phyloP scores from a whole-genome alignment of 2,888 invertebrate species.

The Shargacucullia verbasci region DNA sequence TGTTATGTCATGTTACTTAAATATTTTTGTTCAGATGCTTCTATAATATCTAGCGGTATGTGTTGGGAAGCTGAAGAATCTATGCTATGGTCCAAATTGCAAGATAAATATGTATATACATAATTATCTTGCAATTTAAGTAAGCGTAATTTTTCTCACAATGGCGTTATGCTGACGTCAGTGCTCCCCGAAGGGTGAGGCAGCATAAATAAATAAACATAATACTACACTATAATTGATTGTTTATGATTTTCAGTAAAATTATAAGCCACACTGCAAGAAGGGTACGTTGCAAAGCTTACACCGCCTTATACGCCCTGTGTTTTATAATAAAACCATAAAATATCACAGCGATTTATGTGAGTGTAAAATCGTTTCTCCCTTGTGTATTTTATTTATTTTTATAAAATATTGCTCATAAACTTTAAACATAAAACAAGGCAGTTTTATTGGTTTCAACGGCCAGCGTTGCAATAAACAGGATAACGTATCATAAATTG shows the following conservation, averaged over 20 bases:
- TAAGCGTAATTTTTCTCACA: too few species aligned
- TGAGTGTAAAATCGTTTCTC: conserved; percentile 68
- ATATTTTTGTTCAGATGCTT: too few species aligned
- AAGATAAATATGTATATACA: too few species aligned
- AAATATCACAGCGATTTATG: conserved; percentile 62
- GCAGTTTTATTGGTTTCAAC: conserved; percentile 78
- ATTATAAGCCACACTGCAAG: background rate
- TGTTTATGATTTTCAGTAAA: background rate
- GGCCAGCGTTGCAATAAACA: conserved; percentile 75
- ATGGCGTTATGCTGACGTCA: too few species aligned
- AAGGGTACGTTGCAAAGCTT: conserved; percentile 4
- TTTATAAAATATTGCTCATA: conserved; percentile 83
- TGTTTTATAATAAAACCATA: conserved; percentile 54
- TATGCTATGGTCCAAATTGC: too few species aligned
- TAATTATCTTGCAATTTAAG: too few species aligned
- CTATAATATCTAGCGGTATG: too few species aligned
- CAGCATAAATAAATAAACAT: too few species aligned
- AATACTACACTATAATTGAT: too few species aligned
- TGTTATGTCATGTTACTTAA: too few species aligned
- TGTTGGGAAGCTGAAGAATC: too few species aligned
- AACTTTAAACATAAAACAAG: conserved; percentile 80
- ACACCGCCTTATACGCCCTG: conserved; percentile 18
- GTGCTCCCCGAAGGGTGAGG: too few species aligned
- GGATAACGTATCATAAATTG: conserved; percentile 78
- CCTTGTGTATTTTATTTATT: conserved; percentile 74